Base-by-base conservation (phyloP, 2,797 vertebrate species). In the Chloroceryle inda region DNA sequence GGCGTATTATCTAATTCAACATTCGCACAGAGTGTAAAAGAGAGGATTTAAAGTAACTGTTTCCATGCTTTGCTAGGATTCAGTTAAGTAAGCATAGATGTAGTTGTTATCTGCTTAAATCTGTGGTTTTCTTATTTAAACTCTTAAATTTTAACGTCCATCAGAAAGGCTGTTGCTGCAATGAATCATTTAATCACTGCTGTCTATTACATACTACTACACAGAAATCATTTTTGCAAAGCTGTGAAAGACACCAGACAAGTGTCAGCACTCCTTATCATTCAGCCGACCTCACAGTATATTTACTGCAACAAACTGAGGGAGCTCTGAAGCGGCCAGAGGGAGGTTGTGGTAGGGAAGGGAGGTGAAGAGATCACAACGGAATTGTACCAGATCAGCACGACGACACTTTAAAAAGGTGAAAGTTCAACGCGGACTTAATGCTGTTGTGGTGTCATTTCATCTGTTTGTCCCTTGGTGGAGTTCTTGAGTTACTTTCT, bases 401-500 rank as follows among this genome's bases (percentile, higher is more conserved):
- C 13, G 81, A 35, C 50, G 16, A 53, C 31, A 23, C 87, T 96
- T 90, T 9, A 35, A 24, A 72, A 37, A 82, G 84, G 96, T 16
- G 93, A 97, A 97, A 98, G 98, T 98, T 98, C 98, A 98, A 53
- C 20, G 52, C 61, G 61, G 77, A 90, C 86, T 95, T 45, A 40
- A 76, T 10, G 96, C 71, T 38, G 69, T n/a, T 56, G 35, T 23
- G 88, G 72, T 98, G 98, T 98, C 95, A 92, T 98, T 98, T 94
- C 97, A 83, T 24, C 94, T 71, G 62, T 89, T 95, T 92, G 97
- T 98, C 98, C 98, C 98, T 98, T 98, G 98, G 98, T 98, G 98
- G 98, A 98, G 98, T 95, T 97, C 96, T 98, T 97, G 98, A 98
- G 98, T 98, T 96, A 97, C 89, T 96, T 98, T 98, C 95, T 96